Evolutionary conservation across 1,140 invertebrate species (phyloP), one percentile per base, ranked within the genome.

Genomic region (Magallana gigas): DNA sequence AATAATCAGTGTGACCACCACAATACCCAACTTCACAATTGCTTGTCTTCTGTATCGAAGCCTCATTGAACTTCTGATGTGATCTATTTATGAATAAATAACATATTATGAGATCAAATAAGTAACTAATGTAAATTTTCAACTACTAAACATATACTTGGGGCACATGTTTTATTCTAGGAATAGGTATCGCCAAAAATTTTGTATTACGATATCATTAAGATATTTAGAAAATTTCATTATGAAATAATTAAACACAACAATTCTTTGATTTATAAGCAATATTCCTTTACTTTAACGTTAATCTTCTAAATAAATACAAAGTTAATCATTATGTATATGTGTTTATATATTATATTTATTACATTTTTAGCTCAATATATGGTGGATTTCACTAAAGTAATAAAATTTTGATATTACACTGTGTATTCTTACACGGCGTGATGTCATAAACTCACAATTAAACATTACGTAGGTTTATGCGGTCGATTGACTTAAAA

Each of bases 11-110:
- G 64, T 58, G 3, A 89, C 81, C 16, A 89, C 85, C 58, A 87
- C 68, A 12, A 89, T 80, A 23, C 90, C 88, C 62, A 91, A 87
- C 87, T 91, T 89, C 11, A 89, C n/a, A 12, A 91, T 80, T 12
- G 85, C 85, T 57, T 71, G 57, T 86, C 85, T 86, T 86, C 85
- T 86, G 71, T 86, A 86, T 60, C 85, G n/a, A 36, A 86, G 64
- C 68, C 85, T 86, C 85, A 86, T 86, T 83, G 81, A 58, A 58
- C n/a, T 83, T 57, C 56, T 83, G 57, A 3, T 83, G 81, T 76
- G 23, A 29, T 76, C 68, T 76, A 23, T 9, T 18, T 18, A 16
- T 7, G 36, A 76, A 18, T n/a, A 64, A 64, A 23, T 23, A 23
- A 23, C 23, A 23, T 6, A 12, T n/a, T n/a, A 64, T 8, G 14